Evolutionary conservation across 2,113 vertebrate species (phyloP), one percentile per base, ranked within the genome.

Genomic region (Malurus alboscapulatus): DNA sequence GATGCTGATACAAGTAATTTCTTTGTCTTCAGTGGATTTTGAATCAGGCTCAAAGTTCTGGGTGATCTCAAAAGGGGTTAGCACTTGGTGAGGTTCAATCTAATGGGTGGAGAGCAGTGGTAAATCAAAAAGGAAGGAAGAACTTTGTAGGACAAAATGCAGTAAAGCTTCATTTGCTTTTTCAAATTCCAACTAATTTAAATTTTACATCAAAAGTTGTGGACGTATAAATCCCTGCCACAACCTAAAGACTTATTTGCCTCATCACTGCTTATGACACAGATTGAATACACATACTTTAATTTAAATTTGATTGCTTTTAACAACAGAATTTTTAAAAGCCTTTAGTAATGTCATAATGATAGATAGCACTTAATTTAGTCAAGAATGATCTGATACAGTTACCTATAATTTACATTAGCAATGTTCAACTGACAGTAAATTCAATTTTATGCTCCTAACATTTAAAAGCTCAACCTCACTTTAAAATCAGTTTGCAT

Each of bases 371-470:
- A 88, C 69, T 82, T 87, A 95, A 93, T 94, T 96, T 50, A 93
- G 65, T 93, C 53, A 85, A 69, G 83, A 96, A 91, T 89, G 62
- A 75, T 79, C 79, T 11, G 7, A 66, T 93, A 78, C 50, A 90
- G 76, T 89, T 93, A 92, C 20, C 88, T 65, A 58, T 87, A 94
- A 96, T 93, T 96, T 93, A 91, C 38, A 75, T 78, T 92, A 86
- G 38, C 65, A 54, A 7, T 58, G 51, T 93, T 94, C 59, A 86
- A 63, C 74, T 84, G 88, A 87, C 74, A 95, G 65, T 87, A 97
- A 95, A 97, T 95, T 85, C 95, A 84, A 6, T 82, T 85, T 95
- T 92, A 87, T 93, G 63, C 53, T 94, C 59, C 87, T 96, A 97
- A 94, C 30, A 61, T 94, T 96, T 78, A 87, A 76, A 94, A 92